Evolutionary conservation across 2,113 vertebrate species (phyloP).

Genomic region (Spermophilus dauricus): DNA sequence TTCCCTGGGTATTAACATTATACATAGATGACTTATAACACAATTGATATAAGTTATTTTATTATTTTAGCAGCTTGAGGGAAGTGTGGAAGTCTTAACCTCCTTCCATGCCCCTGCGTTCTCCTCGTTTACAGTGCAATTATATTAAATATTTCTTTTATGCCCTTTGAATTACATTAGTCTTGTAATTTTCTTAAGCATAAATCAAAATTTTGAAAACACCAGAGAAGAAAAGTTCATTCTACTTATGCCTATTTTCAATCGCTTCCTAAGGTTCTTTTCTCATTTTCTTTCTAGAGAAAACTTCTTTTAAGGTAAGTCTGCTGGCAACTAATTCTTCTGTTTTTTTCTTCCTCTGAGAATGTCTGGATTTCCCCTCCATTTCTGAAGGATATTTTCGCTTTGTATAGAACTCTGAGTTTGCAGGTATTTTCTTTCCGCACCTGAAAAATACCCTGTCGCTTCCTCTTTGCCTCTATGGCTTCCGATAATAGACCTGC

Average conservation of each 20-base stretch:
- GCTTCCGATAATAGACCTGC: not conserved
- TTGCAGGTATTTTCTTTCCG: slow-evolving; percentile 12
- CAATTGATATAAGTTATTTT: too few relatives aligned
- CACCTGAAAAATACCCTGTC: not conserved
- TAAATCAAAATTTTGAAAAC: not conserved
- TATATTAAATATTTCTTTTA: not conserved
- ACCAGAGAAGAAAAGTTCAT: not conserved
- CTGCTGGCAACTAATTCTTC: not conserved
- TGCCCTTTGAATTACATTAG: not conserved
- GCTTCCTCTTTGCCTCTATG: not conserved
- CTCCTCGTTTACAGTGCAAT: not conserved
- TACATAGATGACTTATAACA: not conserved
- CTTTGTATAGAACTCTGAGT: slow-evolving; percentile 34
- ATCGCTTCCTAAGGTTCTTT: not conserved
- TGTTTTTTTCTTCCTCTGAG: not conserved
- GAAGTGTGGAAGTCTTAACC: not conserved
- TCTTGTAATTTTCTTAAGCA: not conserved
- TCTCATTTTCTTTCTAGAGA: not conserved
- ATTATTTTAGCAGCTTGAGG: not conserved
- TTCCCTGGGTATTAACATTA: not conserved
- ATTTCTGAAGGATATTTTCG: slow-evolving; percentile 31
- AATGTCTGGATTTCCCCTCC: not conserved
- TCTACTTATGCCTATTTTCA: not conserved
- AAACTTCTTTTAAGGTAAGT: not conserved
- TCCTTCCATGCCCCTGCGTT: not conserved